These are phyloP conservation scores for Salpingus planirostris DNA, from an alignment of 2,888 invertebrate genomes.

Conservation along the genomic window DNA sequence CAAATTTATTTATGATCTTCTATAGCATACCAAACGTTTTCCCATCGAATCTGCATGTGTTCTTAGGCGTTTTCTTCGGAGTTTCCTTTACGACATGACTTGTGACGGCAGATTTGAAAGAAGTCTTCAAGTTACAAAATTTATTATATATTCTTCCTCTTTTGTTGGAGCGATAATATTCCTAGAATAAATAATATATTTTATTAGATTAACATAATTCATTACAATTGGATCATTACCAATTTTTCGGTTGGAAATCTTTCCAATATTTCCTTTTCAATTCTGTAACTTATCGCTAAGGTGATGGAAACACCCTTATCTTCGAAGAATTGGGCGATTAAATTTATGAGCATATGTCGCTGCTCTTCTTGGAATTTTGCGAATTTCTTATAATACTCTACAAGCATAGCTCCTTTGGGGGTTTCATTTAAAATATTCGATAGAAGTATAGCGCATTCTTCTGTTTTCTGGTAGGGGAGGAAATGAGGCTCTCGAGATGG, in stretches of 20 bases:
- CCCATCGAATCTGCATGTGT: too few species aligned
- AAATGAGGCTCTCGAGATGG: too few species aligned
- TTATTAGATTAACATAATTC: neutral
- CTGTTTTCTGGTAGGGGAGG: neutral
- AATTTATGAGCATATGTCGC: neutral
- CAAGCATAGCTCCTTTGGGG: neutral
- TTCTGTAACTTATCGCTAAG: slow-evolving; percentile 11
- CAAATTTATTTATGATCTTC: neutral
- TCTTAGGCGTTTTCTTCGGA: too few species aligned
- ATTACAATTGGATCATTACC: too few species aligned
- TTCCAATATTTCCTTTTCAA: slow-evolving; percentile 20
- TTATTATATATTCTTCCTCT: slow-evolving; percentile 17
- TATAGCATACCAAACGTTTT: neutral
- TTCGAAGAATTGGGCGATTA: neutral
- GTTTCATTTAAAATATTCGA: neutral
- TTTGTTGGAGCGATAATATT: slow-evolving; percentile 17
- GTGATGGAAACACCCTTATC: slow-evolving; percentile 1
- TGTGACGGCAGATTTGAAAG: slow-evolving; percentile 4
- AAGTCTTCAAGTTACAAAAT: slow-evolving; percentile 14
- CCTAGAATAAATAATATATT: slow-evolving; percentile 11
- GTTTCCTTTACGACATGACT: neutral
- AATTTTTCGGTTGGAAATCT: slow-evolving; percentile 19
- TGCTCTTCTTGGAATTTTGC: neutral
- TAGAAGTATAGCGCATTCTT: neutral
- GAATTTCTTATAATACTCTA: neutral